phyloP scores from a whole-genome alignment of 2,888 invertebrate genomes.

The Crossocerus cetratus region DNA sequence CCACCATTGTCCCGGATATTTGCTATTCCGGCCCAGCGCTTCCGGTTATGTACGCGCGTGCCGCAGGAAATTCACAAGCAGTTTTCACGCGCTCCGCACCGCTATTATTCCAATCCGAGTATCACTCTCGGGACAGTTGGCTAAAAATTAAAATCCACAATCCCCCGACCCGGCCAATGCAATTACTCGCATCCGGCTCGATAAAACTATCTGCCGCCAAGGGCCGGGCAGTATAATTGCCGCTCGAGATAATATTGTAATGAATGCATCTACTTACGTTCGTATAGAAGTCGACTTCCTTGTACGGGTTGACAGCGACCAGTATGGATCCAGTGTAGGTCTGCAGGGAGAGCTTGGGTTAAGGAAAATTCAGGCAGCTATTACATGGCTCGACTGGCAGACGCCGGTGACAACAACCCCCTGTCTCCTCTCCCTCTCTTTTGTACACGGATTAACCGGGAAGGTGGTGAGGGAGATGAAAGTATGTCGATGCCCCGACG shows the following conservation, averaged over 20 bases:
- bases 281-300: slow-evolving; percentile 92
- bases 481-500: slow-evolving; percentile 5
- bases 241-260: slow-evolving; percentile 12
- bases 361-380: slow-evolving; percentile 74
- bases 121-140: too few relatives aligned
- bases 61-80: slow-evolving; percentile 59
- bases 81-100: slow-evolving; percentile 13
- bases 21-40: slow-evolving; percentile 65
- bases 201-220: too few relatives aligned
- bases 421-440: too few relatives aligned
- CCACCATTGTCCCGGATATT: slow-evolving; percentile 53
- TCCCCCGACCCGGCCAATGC: too few relatives aligned
- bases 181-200: too few relatives aligned
- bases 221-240: too few relatives aligned
- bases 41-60: slow-evolving; percentile 63
- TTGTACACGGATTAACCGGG: neutral
- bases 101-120: too few relatives aligned
- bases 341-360: slow-evolving; percentile 77
- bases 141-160: too few relatives aligned
- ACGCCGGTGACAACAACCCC: too few relatives aligned
- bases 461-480: neutral
- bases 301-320: slow-evolving; percentile 96
- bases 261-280: slow-evolving; percentile 82
- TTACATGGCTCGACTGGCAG: too few relatives aligned
- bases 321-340: slow-evolving; percentile 95